Base-by-base conservation (phyloP, 2,888 invertebrate genomes). In the Synanthedon tipuliformis region DNA sequence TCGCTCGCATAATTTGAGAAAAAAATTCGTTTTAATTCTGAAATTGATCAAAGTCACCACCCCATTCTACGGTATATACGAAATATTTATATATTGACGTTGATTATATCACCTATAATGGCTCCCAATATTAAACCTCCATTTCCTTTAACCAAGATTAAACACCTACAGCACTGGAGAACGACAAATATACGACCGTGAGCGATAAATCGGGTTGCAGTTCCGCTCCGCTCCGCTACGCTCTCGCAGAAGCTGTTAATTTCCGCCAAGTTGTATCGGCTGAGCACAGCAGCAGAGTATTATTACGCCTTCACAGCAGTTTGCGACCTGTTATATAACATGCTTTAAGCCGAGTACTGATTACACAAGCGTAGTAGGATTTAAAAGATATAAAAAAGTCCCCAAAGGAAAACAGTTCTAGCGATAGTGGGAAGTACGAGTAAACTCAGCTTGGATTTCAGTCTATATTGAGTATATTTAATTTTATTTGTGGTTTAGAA, bases 201-300 rank as follows among this genome's bases (percentile, higher is more conserved):
- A 60, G 64, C 70, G 74, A 79, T 78, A 79, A 79, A 80, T 81
- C 72, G 69, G 61, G 65, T 59, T 61, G 62, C 59, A 70, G 72
- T 75, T 74, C 77, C 75, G 74, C 65, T 59, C 57, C 61, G 60
- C 69, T 69, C 65, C 62, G 68, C 69, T 70, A 61, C 62, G 64
- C 69, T 69, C 60, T 61, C 69, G 77, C 75, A 71, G 75, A 70
- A 75, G 78, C 79, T 80, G 81, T 84, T 86, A 84, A 85, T 86
- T 86, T 86, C 85, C 85, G 85, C 78, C 69, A 65, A 76, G 75
- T 75, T 81, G 81, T 82, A 82, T 81, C 78, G 78, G 66, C 69
- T 69, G 72, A 75, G 78, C 74, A 66, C 68, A 66, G 77, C 69
- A 65, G 68, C 71, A 66, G 71, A 63, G 78, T 77, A 81, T 83